Evolutionary conservation across 2,888 invertebrate species (phyloP).

Genomic region (Pachycephus smyrnensis): DNA sequence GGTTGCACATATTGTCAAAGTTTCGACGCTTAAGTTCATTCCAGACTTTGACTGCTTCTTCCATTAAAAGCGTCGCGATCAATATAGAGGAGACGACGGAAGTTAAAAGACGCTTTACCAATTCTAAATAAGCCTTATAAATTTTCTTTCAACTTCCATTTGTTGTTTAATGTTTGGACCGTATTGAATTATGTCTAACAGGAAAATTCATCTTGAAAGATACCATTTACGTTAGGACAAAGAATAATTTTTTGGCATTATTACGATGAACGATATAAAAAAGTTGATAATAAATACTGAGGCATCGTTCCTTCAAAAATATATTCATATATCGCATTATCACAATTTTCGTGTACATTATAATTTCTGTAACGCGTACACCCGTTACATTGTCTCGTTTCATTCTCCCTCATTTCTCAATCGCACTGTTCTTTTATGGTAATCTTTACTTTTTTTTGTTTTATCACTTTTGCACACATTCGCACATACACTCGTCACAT

Average conservation of each 20-base stretch:
- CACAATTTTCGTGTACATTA: slow-evolving; percentile 45
- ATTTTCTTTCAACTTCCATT: neutral
- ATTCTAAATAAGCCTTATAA: neutral
- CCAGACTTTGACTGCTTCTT: neutral
- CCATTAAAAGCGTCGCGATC: neutral
- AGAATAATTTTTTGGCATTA: neutral
- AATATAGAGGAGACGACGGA: neutral
- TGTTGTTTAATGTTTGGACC: neutral
- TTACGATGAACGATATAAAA: neutral
- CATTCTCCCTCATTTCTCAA: neutral
- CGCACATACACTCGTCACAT: neutral
- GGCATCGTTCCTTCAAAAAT: slow-evolving; percentile 40
- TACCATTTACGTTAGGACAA: neutral
- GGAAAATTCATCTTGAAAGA: no score
- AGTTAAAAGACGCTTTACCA: neutral
- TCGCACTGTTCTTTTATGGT: neutral
- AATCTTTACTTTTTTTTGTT: neutral
- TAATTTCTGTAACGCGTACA: slow-evolving; percentile 20
- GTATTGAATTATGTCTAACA: neutral
- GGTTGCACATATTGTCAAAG: neutral
- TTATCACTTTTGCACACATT: neutral
- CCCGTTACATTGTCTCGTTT: neutral
- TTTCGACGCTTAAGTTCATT: neutral
- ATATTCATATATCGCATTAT: slow-evolving; percentile 46
- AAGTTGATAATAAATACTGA: neutral